Evolutionary conservation across 2,888 invertebrate genomes (phyloP), one percentile per base, ranked within the genome.

Genomic region (Dynastes grantii): DNA sequence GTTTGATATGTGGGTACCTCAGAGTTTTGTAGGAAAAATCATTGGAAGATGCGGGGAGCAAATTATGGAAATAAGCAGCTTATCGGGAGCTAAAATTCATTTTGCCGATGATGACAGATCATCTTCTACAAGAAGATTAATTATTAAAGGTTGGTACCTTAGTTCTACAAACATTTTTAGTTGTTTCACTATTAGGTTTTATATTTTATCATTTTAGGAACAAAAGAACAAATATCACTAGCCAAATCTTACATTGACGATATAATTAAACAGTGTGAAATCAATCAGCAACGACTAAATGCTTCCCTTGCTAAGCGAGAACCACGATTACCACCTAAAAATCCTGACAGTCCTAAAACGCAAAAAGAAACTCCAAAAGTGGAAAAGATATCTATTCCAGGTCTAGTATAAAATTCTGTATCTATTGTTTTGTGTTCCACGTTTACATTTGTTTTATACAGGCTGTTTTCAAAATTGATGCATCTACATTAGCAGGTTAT

Each of bases 21-120:
- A 90, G 71, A 91, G 91, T 87, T 90, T 93, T 32, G 91, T 93
- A 73, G 94, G 94, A 1, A 92, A 92, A 85, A 93, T 97, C 75
- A 95, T 96, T 84, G 97, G 95, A 0, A 89, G 92, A 71, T 92
- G 93, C 75, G 96, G 96, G 0, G 94, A 94, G 76, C 92, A 90
- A 63, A 92, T 97, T 75, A 91, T 92, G 73, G 91, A 93, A 65
- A 95, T 97, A 77, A 92, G 93, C 79, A 92, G 92, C 82, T 87
- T 90, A 13, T 95, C 96, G 9, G 93, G 94, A 79, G 95, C 96
- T 0, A 94, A 94, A 82, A 90, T 96, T 1, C 92, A 90, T 81
- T 87, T 95, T n/a, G 78, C 80, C 51, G 84, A 86, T 81, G 84
- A 85, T 68, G 85, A 86, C 51, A 81, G 83, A 29, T 79, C 81